Evolutionary conservation across 2,888 invertebrate species (phyloP), one percentile per base, ranked within the genome.

Genomic region (Hypolimnas misippus): DNA sequence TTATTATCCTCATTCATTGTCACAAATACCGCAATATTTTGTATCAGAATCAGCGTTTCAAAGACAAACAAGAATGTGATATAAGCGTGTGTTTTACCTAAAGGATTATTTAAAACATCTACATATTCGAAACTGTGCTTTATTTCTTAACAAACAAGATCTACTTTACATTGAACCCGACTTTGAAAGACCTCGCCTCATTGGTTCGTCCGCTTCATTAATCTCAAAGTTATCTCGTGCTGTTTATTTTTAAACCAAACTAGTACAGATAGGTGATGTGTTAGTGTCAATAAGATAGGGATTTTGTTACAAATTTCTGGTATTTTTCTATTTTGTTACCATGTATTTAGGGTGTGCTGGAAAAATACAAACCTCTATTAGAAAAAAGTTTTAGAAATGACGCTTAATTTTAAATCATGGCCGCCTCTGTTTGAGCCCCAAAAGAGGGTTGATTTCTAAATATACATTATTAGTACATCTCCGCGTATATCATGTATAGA

Each of bases 131-230:
- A n/a, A 14, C 0, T 14, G 12, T 29, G 21, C 29, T 14, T 14
- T 49, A 29, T 29, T 2, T 3, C 8, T 7, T 25, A 7, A 21
- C 2, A 25, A 2, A 49, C 29, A 49, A 8, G 49, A 19, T 49
- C 8, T 3, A 49, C 7, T 49, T 29, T 49, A 1, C 19, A 14
- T 8, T 49, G 25, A 29, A 10, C 6, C 12, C 6, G 12, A 2
- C n/a, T 25, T 42, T 52, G 40, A 57, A 52, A 53, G 56, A 52
- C 44, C 17, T 33, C 57, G 62, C 56, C 38, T 64, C 65, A 67
- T 61, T 70, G 65, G 52, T 46, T 38, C 25, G 51, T 21, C 17
- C 52, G 64, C 54, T 68, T 67, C 66, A 67, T 65, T 70, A 63
- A 64, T 64, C 62, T 56, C 33, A 62, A 67, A 57, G 33, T 62